phyloP scores from a whole-genome alignment of 2,113 vertebrate species.

The Hemibagrus wyckioides region DNA sequence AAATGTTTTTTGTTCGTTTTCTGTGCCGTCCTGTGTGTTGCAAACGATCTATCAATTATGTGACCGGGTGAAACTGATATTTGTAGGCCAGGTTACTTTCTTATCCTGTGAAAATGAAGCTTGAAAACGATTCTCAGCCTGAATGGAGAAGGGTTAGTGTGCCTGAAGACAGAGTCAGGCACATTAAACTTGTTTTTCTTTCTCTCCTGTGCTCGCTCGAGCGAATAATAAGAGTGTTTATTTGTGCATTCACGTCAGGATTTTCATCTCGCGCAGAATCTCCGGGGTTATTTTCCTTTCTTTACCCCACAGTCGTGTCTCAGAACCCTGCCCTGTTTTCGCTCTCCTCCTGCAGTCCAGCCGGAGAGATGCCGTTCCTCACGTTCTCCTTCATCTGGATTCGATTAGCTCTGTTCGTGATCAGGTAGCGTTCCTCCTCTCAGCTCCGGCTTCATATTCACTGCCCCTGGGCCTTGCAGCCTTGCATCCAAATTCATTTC shows the following conservation, averaged over 20 bases:
- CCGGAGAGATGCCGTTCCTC: not conserved
- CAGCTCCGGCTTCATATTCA: not conserved
- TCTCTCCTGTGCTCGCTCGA: not conserved
- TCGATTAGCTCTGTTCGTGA: not conserved
- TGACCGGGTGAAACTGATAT: not conserved
- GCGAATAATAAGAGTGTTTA: not conserved
- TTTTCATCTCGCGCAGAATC: conserved; percentile 3
- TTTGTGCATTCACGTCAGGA: not conserved
- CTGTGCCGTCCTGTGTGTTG: not conserved
- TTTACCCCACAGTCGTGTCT: not conserved
- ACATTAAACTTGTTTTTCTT: not conserved
- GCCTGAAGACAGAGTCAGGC: not conserved
- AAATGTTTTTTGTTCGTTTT: not conserved
- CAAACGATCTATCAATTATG: not conserved
- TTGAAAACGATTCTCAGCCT: not conserved
- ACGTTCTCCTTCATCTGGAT: not conserved
- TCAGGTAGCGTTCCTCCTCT: not conserved
- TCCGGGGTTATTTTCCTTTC: not conserved
- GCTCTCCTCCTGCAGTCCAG: not conserved
- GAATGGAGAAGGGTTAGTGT: not conserved
- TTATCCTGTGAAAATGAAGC: not conserved
- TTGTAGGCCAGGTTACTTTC: not conserved
- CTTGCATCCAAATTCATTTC: not conserved
- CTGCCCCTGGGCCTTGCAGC: not conserved
- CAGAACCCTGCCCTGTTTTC: not conserved